Evolutionary conservation across 2,888 invertebrate genomes (phyloP), one percentile per base, ranked within the genome.

Genomic region (Drosophila formosana): DNA sequence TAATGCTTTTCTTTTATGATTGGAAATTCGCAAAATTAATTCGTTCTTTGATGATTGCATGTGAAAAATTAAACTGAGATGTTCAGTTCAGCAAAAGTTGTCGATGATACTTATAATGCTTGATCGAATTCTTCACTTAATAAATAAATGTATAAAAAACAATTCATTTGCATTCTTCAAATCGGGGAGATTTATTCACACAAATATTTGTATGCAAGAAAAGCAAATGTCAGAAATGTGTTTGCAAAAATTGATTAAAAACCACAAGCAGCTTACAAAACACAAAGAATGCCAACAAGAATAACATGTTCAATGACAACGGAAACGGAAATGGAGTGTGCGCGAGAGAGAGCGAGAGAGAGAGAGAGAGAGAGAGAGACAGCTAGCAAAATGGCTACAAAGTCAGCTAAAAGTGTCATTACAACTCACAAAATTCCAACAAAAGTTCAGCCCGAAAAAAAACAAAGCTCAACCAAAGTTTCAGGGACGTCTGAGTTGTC

Each of bases 371-470:
- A 32, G 23, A 25, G 37, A 2, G 49, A 75, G 76, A 56, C 32
- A 26, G 50, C 47, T 23, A 57, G 75, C 65, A 81, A 81, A 80
- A 87, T 85, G 89, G 80, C 88, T 88, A 89, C 86, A 84, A 89
- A 84, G 88, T 88, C 86, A 88, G 86, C 89, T 89, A 89, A 84
- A 89, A 88, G 89, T 84, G 89, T 88, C 83, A 84, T 84, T 84
- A 88, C 83, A 85, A 73, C 89, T 87, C 85, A 72, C 89, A 81
- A 69, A 87, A 78, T 72, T 73, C 51, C 62, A 62, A 60, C 65
- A 75, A 66, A 80, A 79, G 55, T 67, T 66, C 41, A 58, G 64
- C 65, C 25, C 25, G n/a, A 49, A 51, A 34, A 47, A 50, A 62
- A 45, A 65, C 53, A 68, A 88, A 68, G 61, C 66, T 41, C 45